These are phyloP conservation scores for Halcyon smyrnensis DNA, from an alignment of 2,797 vertebrate genomes.

Conservation along the genomic window DNA sequence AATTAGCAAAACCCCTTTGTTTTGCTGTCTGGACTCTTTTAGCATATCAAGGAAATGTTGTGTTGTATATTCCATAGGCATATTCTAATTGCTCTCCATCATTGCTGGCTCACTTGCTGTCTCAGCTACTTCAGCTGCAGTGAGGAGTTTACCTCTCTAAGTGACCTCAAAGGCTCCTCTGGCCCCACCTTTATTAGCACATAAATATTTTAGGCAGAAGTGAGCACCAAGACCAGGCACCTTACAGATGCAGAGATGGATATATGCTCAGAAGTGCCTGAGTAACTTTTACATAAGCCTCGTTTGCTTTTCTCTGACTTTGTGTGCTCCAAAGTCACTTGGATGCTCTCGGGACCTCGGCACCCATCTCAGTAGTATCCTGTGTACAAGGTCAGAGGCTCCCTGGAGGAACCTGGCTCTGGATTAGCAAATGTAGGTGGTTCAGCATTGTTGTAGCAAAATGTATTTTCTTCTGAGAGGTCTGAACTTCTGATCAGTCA, in stretches of 20 bases:
- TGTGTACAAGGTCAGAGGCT: background rate
- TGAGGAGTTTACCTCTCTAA: background rate
- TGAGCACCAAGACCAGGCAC: background rate
- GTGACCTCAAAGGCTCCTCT: background rate
- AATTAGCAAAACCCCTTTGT: background rate
- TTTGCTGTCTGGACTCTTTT: background rate
- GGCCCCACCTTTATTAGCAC: background rate
- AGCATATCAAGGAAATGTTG: background rate
- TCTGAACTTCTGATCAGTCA: background rate
- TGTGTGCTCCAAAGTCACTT: background rate
- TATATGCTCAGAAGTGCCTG: background rate
- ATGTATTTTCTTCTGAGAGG: background rate
- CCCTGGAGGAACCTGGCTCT: background rate
- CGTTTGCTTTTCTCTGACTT: background rate
- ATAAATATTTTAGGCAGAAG: background rate
- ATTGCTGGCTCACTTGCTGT: background rate
- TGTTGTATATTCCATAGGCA: background rate
- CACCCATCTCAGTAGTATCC: rapidly evolving
- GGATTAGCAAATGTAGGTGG: background rate
- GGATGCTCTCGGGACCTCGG: background rate
- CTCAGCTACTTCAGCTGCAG: background rate
- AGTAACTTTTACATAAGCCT: background rate
- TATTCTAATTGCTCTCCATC: background rate
- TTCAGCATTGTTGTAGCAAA: background rate
- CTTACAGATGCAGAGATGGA: background rate